These are phyloP conservation scores for Hydropsyche betteni DNA, from an alignment of 2,888 invertebrate genomes.

Conservation along the genomic window DNA sequence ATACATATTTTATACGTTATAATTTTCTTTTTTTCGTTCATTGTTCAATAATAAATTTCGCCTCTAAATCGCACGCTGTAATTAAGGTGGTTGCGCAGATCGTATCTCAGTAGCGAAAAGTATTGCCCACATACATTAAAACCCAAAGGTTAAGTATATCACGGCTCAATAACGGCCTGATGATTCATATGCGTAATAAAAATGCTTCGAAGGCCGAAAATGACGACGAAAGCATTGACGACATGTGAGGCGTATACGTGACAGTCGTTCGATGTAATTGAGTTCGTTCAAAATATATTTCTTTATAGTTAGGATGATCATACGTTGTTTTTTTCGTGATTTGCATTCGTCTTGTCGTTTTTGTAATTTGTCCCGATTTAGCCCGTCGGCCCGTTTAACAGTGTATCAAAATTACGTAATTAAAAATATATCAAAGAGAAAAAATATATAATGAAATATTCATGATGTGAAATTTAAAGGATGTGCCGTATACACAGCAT, in stretches of 20 bases:
- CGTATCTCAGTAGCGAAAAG: conserved; percentile 27
- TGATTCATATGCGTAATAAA: conserved; percentile 9
- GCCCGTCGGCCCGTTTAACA: no score
- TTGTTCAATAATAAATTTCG: conserved; percentile 24
- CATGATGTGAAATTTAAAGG: no score
- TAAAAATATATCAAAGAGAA: no score
- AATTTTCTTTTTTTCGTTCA: conserved; percentile 3
- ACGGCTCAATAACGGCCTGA: conserved; percentile 23
- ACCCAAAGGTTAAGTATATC: conserved; percentile 27
- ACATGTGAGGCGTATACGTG: neutral
- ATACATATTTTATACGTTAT: no score
- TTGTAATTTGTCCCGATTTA: no score
- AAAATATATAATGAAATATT: no score
- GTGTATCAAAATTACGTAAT: no score
- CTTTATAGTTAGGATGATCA: no score
- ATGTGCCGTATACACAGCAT: no score
- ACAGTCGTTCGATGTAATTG: neutral
- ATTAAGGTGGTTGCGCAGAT: conserved; percentile 31
- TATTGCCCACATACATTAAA: neutral
- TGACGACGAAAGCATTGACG: conserved; percentile 12
- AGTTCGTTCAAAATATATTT: no score
- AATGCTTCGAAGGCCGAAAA: conserved; percentile 24
- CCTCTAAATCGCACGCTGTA: conserved; percentile 19
- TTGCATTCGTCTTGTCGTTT: no score
- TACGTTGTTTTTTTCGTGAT: no score